Evolutionary conservation across 1,140 invertebrate genomes (phyloP), one percentile per base, ranked within the genome.

Genomic region (Eufriesea mexicana): DNA sequence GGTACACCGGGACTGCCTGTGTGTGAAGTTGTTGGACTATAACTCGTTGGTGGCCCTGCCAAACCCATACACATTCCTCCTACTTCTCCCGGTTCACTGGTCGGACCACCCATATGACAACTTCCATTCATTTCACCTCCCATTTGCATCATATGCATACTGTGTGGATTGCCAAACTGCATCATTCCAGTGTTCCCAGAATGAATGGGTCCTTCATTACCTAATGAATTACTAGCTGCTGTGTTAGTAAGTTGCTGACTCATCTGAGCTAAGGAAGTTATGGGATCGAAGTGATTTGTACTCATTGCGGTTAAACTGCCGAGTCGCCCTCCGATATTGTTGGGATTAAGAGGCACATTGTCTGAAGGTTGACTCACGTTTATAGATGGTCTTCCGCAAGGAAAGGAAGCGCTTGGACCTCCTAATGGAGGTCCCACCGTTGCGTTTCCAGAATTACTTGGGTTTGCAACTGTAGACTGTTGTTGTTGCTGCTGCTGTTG

Each of bases 221-320:
- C 94, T 4, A 95, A 89, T 6, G 95, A 94, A 73, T 95, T 95
- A 86, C 95, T 96, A 16, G 96, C 95, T 55, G 96, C 96, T 59
- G 95, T 96, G 89, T 96, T 98, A 5, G 98, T 98, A 42, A 98
- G 92, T 90, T 98, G 97, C 90, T 98, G 98, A 72, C 97, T 98
- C 98, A 98, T 99, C 92, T 98, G 98, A 42, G 98, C 98, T 89
- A 98, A 95, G 7, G 98, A 99, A 23, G 98, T 98, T 85, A 99
- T 98, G 0, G 98, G 98, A 95, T 99, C 98, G 93, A 98, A 98
- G 89, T 96, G 96, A 74, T 96, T 95, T 20, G 95, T 89, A 89
- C 95, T 96, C 89, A 95, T 95, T 79, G 94, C 95, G 51, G 94
- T 94, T 62, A 95, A 92, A 68, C 84, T 86, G 12, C 90, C 91